Base-by-base conservation (phyloP, 2,797 vertebrate genomes). In the Hemitrygon akajei region DNA sequence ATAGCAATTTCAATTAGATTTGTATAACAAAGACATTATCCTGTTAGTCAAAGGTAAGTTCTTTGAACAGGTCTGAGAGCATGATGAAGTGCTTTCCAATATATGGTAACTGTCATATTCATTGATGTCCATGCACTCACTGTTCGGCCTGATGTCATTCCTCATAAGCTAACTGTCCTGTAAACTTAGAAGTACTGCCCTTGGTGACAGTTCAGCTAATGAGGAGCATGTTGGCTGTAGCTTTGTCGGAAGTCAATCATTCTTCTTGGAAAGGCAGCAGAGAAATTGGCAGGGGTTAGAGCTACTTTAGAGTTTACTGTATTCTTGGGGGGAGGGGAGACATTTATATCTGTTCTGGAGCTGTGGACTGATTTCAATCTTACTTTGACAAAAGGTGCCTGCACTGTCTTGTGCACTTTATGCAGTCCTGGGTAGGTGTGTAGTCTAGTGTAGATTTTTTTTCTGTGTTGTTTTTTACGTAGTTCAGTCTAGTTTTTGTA, bases 201-300 rank as follows among this genome's bases (percentile, higher is more conserved):
- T 94, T 93, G 94, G 94, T 94, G 94, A 94, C 94, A 93, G 93
- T 94, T 94, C 89, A 94, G 94, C 95, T 96, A 96, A 96, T 95
- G 94, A 95, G 94, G 94, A 93, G 76, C 18, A 58, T 94, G 93
- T 95, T 94, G 93, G 94, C 94, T 94, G 18, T 9, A 94, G 89
- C 94, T 92, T 94, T 94, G 94, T 94, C 94, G 94, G 93, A 95
- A 95, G 95, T 96, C 95, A 95, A 94, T 93, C 94, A 77, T 94
- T 95, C 79, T 87, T 94, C 94, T 96, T 94, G 95, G 60, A 94
- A 95, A 95, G 93, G 94, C 81, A 95, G 93, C 94, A 95, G 94
- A 79, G 94, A 94, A 95, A 95, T 96, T 95, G 95, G 95, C 95
- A 96, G 40, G 94, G 94, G 94, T 95, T 94, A 95, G 75, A 95